Percentiles rank a stretch among this genome's conserved stretches.
These are phyloP conservation scores for Hippocampus abdominalis DNA, from an alignment of 2,113 vertebrate species.

Conservation along the genomic window DNA sequence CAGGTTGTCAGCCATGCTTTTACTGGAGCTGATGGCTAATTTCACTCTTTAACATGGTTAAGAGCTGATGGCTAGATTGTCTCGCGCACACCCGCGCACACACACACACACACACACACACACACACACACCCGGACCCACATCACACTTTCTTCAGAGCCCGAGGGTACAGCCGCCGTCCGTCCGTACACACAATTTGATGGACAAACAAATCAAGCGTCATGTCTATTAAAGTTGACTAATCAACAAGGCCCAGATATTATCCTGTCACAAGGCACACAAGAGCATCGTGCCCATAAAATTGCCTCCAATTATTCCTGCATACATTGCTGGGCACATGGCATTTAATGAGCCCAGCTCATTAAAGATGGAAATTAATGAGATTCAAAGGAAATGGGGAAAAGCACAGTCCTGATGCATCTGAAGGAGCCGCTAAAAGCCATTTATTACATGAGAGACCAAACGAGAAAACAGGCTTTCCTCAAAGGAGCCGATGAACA, in stretches of 20 bases:
- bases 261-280: constrained; percentile 61
- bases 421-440: constrained; percentile 69
- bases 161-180: constrained; percentile 20
- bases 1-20: constrained; percentile 73
- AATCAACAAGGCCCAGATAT: constrained; percentile 58
- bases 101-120: neutral
- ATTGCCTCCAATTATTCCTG: constrained; percentile 60
- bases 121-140: constrained; percentile 1
- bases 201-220: constrained; percentile 61
- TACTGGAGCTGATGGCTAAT: constrained; percentile 69
- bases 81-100: constrained; percentile 12
- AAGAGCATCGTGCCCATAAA: constrained; percentile 63
- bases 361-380: constrained; percentile 77
- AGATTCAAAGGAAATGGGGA: constrained; percentile 65
- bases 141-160: constrained; percentile 16
- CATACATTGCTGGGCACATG: constrained; percentile 62
- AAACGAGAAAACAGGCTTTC: constrained; percentile 40
- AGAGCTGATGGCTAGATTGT: constrained; percentile 56
- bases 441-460: constrained; percentile 63
- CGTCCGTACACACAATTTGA: constrained; percentile 16
- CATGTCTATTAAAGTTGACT: constrained; percentile 55
- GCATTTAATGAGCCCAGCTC: constrained; percentile 69
- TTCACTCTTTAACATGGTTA: constrained; percentile 70
- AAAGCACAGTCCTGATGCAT: constrained; percentile 60
- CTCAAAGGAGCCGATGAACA: constrained; percentile 58